A percentile compares a stretch with the other conserved stretches of the same genome.
Conservation (phyloP, 2,113 vertebrate species). For the Bos javanicus region DNA sequence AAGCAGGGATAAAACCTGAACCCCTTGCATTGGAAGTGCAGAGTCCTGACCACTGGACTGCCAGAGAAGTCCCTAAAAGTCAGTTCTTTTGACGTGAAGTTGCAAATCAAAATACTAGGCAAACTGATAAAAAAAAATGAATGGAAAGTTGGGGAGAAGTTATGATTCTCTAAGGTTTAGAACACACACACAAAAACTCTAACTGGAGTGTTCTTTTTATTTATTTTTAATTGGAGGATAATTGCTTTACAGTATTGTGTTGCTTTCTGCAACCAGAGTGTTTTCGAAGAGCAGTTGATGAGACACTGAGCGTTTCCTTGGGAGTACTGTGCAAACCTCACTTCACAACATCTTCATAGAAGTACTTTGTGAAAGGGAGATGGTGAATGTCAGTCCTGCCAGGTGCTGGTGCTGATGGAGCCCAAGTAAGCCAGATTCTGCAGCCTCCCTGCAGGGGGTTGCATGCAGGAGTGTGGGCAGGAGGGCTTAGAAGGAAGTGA, state of each 20-base stretch:
- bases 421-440: neutral
- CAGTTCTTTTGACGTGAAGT: neutral
- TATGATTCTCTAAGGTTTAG: neutral
- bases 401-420: neutral
- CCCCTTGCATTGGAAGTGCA: neutral
- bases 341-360: neutral
- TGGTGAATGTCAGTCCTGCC: neutral
- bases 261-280: neutral
- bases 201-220: neutral
- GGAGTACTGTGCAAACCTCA: neutral
- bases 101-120: neutral
- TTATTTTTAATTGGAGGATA: neutral
- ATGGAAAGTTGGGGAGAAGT: neutral
- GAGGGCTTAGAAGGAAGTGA: neutral
- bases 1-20: neutral
- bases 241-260: neutral
- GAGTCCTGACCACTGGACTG: neutral
- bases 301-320: neutral
- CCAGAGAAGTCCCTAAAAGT: neutral
- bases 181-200: neutral
- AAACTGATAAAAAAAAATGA: neutral
- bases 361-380: neutral
- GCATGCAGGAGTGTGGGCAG: neutral
- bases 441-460: neutral
- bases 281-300: neutral